A percentile compares a stretch with the other conserved stretches of the same genome.
Evolutionary conservation across 1,140 invertebrate genomes (phyloP).

Genomic region (Bombus fervidus): DNA sequence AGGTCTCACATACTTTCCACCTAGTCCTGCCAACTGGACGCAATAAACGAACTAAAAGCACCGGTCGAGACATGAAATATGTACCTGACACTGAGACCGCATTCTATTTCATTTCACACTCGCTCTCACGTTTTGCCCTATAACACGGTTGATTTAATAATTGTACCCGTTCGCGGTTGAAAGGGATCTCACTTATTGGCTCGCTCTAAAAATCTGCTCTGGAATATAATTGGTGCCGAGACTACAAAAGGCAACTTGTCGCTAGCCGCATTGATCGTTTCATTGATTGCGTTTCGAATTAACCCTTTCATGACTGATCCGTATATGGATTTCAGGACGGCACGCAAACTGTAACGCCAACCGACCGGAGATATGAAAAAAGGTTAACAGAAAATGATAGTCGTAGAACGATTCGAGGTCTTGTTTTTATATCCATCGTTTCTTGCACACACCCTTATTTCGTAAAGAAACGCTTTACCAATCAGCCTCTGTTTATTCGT

Average conservation of each 20-base stretch:
- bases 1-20: neutral
- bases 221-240: conserved; percentile 17
- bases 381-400: no score
- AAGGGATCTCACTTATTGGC: conserved; percentile 5
- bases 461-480: no score
- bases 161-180: neutral
- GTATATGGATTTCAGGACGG: neutral
- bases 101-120: conserved; percentile 33
- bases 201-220: neutral
- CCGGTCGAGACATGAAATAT: neutral
- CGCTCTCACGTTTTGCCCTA: conserved; percentile 16
- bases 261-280: neutral
- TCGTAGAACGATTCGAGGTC: neutral
- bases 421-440: neutral
- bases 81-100: conserved; percentile 29
- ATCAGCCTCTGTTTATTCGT: no score
- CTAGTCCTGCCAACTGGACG: neutral
- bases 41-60: conserved; percentile 14
- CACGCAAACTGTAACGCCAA: neutral
- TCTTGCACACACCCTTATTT: no score
- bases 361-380: neutral
- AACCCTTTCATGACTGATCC: neutral
- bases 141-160: conserved; percentile 34
- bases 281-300: neutral
- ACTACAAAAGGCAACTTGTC: conserved; percentile 27